A percentile compares a stretch with the other conserved stretches of the same genome.
Evolutionary conservation across 2,888 invertebrate genomes (phyloP).

Genomic region (Aromia moschata): DNA sequence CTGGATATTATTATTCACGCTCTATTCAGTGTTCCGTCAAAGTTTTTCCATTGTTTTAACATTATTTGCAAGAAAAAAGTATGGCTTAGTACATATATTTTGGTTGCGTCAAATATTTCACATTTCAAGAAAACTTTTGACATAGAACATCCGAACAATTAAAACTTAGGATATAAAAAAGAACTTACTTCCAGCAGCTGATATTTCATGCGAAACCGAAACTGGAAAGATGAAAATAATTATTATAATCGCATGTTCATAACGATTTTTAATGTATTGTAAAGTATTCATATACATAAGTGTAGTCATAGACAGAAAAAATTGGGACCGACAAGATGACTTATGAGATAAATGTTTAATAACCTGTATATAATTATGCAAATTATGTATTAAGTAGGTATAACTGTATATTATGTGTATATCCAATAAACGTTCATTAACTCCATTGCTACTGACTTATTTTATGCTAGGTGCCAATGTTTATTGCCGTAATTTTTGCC

Average conservation of each 20-base stretch:
- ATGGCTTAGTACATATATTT: too few relatives aligned
- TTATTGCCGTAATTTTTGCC: too few relatives aligned
- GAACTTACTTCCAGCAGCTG: slow-evolving; percentile 56
- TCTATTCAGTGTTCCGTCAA: slow-evolving; percentile 21
- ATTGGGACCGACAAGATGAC: slow-evolving; percentile 7
- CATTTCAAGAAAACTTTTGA: slow-evolving; percentile 34
- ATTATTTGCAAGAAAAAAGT: too few relatives aligned
- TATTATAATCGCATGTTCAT: slow-evolving; percentile 32
- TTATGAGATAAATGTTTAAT: neutral
- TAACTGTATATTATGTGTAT: too few relatives aligned
- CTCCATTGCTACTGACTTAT: too few relatives aligned
- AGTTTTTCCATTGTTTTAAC: slow-evolving; percentile 19
- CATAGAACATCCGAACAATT: slow-evolving; percentile 40
- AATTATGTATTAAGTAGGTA: too few relatives aligned
- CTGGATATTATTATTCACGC: too few relatives aligned
- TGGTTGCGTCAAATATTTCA: slow-evolving; percentile 15
- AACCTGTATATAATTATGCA: neutral
- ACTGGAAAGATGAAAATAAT: slow-evolving; percentile 56
- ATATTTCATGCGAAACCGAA: slow-evolving; percentile 55
- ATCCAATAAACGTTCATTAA: too few relatives aligned
- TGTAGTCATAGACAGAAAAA: slow-evolving; percentile 13
- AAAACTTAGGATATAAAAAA: slow-evolving; percentile 44
- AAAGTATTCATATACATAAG: slow-evolving; percentile 22
- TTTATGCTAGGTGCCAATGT: too few relatives aligned
- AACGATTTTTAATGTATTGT: slow-evolving; percentile 16